Base-by-base conservation (phyloP, 2,888 invertebrate genomes). In the Callimorpha dominula region DNA sequence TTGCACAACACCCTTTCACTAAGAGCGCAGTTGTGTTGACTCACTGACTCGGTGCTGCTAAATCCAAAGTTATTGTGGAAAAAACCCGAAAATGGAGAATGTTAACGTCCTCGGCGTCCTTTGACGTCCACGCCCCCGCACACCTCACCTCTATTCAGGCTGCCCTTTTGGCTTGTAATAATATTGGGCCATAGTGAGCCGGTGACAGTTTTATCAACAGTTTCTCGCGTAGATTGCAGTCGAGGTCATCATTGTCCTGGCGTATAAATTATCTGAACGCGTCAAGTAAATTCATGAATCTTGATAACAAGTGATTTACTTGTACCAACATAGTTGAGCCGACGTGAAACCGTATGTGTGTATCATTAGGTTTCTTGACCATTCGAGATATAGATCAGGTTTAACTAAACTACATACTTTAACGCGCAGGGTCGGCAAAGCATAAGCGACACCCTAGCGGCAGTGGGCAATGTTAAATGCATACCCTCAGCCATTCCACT, bases 1-100 rank as follows among this genome's bases (percentile, higher is more conserved):
- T 89, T 87, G 81, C 88, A 84, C 85, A 88, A 87, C 81, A 83
- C 83, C 88, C 89, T 89, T 89, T 90, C 89, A 89, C 89, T 65
- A 50, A 66, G 42, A 60, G 60, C 46, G 71, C 71, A 73, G 73
- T 57, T 52, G 14, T 72, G 64, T 73, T 71, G 67, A 67, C 60
- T 70, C 72, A 64, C 43, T 64, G 68, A 57, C 66, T 65, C 72
- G 57, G 15, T 40, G 68, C 71, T 81, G 83, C 15, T 54, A 31
- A 67, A 83, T 71, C 79, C 81, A 84, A 72, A 17, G 11, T 57
- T 57, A 40, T 65, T 71, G 75, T 70, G 86, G 86, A 84, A 87
- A 86, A 86, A 80, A 78, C 82, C 86, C 83, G 77, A 80, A 83
- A 67, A 57, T 64, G 80, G 77, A 72, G 82, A 83, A 76, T 82